Evolutionary conservation across 2,113 vertebrate genomes (phyloP).

Genomic region (Miniopterus natalensis): DNA sequence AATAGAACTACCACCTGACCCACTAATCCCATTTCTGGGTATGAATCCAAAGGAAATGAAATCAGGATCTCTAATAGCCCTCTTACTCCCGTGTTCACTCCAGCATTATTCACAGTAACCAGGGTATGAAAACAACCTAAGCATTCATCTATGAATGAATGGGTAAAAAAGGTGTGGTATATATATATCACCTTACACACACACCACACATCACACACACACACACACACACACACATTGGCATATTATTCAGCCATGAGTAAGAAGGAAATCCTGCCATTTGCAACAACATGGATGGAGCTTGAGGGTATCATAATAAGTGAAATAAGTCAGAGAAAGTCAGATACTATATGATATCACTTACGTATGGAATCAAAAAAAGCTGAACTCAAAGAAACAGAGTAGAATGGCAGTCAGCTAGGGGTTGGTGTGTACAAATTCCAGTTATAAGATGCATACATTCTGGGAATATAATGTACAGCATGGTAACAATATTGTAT

Average conservation of each 20-base stretch:
- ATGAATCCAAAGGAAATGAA: not conserved
- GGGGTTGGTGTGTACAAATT: not conserved
- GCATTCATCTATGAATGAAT: not conserved
- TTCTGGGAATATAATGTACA: not conserved
- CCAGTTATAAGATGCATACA: not conserved
- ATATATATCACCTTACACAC: too few species aligned
- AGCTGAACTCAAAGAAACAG: not conserved
- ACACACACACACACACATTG: too few species aligned
- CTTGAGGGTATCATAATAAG: not conserved
- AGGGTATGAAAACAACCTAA: not conserved
- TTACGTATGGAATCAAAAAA: not conserved
- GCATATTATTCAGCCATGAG: not conserved
- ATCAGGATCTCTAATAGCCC: not conserved
- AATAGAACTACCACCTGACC: not conserved
- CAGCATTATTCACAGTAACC: not conserved
- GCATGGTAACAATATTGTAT: not conserved
- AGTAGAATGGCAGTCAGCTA: not conserved
- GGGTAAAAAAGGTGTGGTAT: not conserved
- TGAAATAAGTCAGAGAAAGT: not conserved
- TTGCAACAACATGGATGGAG: not conserved
- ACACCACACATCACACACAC: too few species aligned
- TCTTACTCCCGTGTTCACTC: not conserved
- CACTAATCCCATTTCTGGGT: not conserved
- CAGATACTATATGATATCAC: not conserved
- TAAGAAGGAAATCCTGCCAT: constrained; percentile 4